phyloP scores from a whole-genome alignment of 2,113 vertebrate species.

The Egretta garzetta region DNA sequence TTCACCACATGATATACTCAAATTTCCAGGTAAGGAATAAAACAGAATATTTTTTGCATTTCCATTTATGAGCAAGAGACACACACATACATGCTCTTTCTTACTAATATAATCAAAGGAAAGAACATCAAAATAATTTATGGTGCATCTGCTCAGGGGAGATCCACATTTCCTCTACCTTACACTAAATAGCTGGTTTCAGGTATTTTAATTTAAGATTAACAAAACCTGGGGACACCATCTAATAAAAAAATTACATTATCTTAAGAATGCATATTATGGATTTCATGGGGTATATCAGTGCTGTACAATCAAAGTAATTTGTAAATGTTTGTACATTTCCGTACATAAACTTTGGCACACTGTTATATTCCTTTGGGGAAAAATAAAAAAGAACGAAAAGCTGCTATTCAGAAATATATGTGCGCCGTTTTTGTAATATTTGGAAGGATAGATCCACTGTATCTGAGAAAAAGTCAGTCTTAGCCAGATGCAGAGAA shows the following conservation, averaged over 20 bases:
- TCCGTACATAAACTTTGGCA: not conserved
- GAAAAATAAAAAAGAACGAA: not conserved
- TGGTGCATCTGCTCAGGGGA: not conserved
- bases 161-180: not conserved
- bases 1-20: not conserved
- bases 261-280: not conserved
- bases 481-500: not conserved
- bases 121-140: not conserved
- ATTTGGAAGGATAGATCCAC: not conserved
- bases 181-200: not conserved
- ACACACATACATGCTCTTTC: not conserved
- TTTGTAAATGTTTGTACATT: not conserved
- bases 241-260: not conserved
- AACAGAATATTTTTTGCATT: not conserved
- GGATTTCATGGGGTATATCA: not conserved
- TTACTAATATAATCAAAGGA: not conserved
- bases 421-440: not conserved
- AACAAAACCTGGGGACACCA: not conserved
- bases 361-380: not conserved
- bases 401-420: slow-evolving; percentile 6
- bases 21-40: not conserved
- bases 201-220: not conserved
- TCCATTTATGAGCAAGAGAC: not conserved
- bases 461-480: not conserved
- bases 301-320: not conserved